phyloP scores from a whole-genome alignment of 2,888 invertebrate genomes.

The Cyrtodaria siliqua region DNA sequence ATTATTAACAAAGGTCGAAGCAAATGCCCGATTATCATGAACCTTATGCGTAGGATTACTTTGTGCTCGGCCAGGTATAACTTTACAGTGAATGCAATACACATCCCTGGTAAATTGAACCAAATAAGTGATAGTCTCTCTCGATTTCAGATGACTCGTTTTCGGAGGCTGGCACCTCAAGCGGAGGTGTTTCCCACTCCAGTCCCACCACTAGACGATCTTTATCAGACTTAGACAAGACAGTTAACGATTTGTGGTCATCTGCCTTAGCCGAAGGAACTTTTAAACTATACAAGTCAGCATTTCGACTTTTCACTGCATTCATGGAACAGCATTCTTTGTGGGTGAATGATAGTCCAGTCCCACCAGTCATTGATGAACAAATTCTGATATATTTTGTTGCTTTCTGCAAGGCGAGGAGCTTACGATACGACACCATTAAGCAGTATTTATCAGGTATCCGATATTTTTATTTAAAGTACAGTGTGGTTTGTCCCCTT shows the following conservation, averaged over 20 bases:
- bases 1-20: constrained; percentile 1
- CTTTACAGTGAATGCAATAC: constrained; percentile 12
- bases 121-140: constrained; percentile 9
- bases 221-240: background rate
- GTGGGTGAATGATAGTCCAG: background rate
- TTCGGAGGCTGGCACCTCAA: background rate
- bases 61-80: background rate
- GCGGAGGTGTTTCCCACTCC: background rate
- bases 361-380: background rate
- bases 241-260: background rate
- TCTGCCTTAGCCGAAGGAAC: background rate
- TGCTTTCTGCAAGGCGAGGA: background rate
- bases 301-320: background rate
- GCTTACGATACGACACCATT: background rate
- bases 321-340: constrained; percentile 2
- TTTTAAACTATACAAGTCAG: background rate
- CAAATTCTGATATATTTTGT: background rate
- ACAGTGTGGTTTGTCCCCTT: background rate
- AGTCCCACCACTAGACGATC: too few relatives aligned
- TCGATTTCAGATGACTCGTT: constrained; percentile 14
- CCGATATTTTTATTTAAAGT: background rate
- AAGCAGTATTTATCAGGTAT: constrained; percentile 1
- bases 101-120: background rate
- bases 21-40: background rate
- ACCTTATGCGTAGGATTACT: background rate